Base-by-base conservation (phyloP, 23 tunicate genomes). In the Aplidium turbinatum region DNA sequence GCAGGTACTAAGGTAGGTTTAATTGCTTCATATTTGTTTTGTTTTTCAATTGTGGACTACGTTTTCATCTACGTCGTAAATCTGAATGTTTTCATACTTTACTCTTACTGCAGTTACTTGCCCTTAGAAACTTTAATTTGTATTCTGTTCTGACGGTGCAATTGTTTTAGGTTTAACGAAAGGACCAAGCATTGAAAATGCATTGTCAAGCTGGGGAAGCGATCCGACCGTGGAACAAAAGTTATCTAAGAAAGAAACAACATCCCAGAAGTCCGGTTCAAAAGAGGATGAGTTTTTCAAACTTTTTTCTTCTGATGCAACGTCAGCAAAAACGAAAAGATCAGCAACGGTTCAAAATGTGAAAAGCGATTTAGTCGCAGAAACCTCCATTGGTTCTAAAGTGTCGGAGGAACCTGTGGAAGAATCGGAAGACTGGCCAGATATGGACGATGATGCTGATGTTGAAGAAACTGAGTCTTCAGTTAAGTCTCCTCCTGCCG, bases 121-220 rank as follows among this genome's bases (percentile, higher is more conserved):
- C n/a, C n/a, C n/a, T n/a, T n/a, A n/a, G n/a, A n/a, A n/a, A n/a
- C n/a, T n/a, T n/a, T n/a, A n/a, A n/a, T n/a, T n/a, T n/a, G n/a
- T n/a, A n/a, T n/a, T n/a, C n/a, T n/a, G n/a, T n/a, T n/a, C n/a
- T n/a, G n/a, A n/a, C n/a, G n/a, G n/a, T n/a, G n/a, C 50, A 45
- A 16, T 29, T 34, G 11, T 35, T 2, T 3, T 25, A 61, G 58
- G 38, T 26, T 29, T 60, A 5, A 7, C 1, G 26, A 78, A 66
- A 80, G 94, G 94, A 18, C 94, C 94, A 3, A 79, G 86, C 63
- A 84, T 87, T 32, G 81, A 87, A 33, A 42, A 45, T 50, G 94
- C 94, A 16, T 29, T 87, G 61, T 73, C 61, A 11, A 33, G 53
- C 4, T 87, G 94, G 94, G 68, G 48, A 30, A 40, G 47, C 20